Evolutionary conservation across 2,113 vertebrate species (phyloP).

Genomic region (human): DNA sequence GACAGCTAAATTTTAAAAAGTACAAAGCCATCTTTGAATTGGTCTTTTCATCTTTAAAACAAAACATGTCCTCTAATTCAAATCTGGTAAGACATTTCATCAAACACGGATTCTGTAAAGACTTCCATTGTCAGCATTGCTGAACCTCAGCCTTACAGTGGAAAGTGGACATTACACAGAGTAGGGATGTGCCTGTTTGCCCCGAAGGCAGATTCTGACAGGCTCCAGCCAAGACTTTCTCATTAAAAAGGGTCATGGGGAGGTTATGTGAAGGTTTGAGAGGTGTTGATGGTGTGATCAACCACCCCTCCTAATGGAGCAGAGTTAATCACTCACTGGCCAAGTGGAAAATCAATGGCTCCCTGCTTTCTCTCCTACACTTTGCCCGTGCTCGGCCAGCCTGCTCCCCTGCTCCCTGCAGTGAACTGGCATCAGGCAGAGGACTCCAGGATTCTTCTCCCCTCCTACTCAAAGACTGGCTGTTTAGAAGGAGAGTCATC

Average conservation of each 20-base stretch:
- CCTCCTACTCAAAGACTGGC: slow-evolving; percentile 22
- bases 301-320: slow-evolving; percentile 5
- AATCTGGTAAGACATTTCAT: background rate
- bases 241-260: slow-evolving; percentile 62
- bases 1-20: background rate
- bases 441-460: background rate
- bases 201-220: background rate
- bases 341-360: background rate
- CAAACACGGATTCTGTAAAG: background rate
- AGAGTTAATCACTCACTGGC: slow-evolving; percentile 71
- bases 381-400: background rate
- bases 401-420: slow-evolving; percentile 31
- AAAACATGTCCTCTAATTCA: background rate
- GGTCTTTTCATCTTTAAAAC: slow-evolving; percentile 7
- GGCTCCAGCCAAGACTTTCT: slow-evolving; percentile 1
- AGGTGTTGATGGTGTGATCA: background rate
- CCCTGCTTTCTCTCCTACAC: background rate
- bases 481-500: background rate
- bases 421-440: slow-evolving; percentile 63
- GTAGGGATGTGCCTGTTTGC: background rate
- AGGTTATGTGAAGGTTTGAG: slow-evolving; percentile 52
- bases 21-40: background rate
- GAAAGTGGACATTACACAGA: background rate
- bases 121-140: rapidly evolving
- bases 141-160: background rate